Evolutionary conservation across 2,888 invertebrate species (phyloP), one percentile per base, ranked within the genome.

Genomic region (Andrena bucephala): DNA sequence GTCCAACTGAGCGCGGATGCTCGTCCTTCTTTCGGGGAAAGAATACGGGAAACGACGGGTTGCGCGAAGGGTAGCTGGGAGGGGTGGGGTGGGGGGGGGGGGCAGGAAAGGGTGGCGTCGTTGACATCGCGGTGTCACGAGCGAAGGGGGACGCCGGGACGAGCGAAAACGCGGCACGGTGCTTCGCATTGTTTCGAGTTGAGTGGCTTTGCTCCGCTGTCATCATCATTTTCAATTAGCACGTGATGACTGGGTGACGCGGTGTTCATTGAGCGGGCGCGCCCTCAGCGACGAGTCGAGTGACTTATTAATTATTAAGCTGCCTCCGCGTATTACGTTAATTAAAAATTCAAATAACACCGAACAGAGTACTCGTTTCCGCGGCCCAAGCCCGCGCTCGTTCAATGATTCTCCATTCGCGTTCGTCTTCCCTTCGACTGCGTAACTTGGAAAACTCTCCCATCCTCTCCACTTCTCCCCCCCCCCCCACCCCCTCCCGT

Each of bases 201-300:
- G 91, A 91, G 91, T 89, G 90, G 88, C 81, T 87, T 87, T 81
- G 83, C 85, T 84, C 78, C 78, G 81, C 86, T 91, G 90, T 91
- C 92, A 88, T 90, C 92, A 91, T 91, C 91, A 92, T 92, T 92
- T 92, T 92, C 92, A 93, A 93, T 93, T 93, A 93, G 91, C 86
- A 87, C 76, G 87, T 91, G 92, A 92, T 89, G 91, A 92, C 91
- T 89, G 88, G 84, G 87, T 90, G 88, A 90, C 89, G 87, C 80
- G 84, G 83, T 79, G 84, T 81, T 87, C 83, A 72, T 85, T 85
- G 84, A 82, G 67, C 75, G 79, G 62, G 57, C n/a, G n/a, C 74
- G 65, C 72, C 57, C 57, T 63, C 50, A 29, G 50, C 69, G 59
- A 24, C 79, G 57, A 57, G 81, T 85, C 77, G 85, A 85, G 85